Conservation (phyloP, 2,888 invertebrate species). For the Myopa tessellatipennis region DNA sequence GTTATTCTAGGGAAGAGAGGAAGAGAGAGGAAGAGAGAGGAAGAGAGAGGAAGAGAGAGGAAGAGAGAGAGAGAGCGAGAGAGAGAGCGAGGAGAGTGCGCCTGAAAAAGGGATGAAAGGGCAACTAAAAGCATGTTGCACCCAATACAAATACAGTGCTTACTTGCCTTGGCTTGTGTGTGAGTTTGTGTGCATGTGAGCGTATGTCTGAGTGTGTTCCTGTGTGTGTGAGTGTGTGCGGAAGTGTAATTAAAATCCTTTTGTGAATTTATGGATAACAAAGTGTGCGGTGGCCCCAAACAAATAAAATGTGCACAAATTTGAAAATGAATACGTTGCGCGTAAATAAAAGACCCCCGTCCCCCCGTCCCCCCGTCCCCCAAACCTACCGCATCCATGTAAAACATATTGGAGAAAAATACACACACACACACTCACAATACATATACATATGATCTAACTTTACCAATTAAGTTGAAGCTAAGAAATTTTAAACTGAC, state of each 20-base stretch:
- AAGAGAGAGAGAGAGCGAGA: no score
- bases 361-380: no score
- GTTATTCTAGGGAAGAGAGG: constrained; percentile 7
- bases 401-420: no score
- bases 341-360: background rate
- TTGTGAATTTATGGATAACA: constrained; percentile 61
- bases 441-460: background rate
- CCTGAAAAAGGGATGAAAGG: background rate
- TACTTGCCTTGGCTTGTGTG: background rate
- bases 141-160: background rate
- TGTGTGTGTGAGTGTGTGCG: constrained; percentile 11
- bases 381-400: no score
- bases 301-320: constrained; percentile 28
- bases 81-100: no score
- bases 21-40: background rate
- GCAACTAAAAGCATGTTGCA: background rate
- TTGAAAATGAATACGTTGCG: constrained; percentile 28
- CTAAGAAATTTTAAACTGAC: background rate
- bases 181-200: background rate
- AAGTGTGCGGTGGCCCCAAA: constrained; percentile 21
- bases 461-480: background rate
- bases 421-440: no score
- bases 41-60: no score
- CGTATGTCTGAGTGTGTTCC: background rate
- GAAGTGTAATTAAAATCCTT: constrained; percentile 60